A percentile compares a stretch with the other conserved stretches of the same genome.
These are phyloP conservation scores for Okapia johnstoni DNA, from an alignment of 2,113 vertebrate species.

Conservation along the genomic window DNA sequence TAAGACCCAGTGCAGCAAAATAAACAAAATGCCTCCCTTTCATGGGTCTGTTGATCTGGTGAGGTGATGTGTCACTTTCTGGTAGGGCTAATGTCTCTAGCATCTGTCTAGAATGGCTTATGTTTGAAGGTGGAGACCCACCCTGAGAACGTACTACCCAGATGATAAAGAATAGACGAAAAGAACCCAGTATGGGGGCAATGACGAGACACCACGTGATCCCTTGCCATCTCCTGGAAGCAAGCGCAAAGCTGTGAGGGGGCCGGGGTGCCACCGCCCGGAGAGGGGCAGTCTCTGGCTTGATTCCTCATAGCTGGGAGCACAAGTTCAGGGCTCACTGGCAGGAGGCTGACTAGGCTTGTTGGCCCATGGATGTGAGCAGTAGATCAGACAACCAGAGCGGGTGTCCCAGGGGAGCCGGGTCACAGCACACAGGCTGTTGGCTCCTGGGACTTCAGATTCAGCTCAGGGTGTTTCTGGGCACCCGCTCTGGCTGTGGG, in stretches of 20 bases:
- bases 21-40: background rate
- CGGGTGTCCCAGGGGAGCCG: background rate
- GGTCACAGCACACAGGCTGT: background rate
- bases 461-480: background rate
- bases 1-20: background rate
- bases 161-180: background rate
- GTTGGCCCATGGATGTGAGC: background rate
- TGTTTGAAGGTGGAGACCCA: background rate
- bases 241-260: background rate
- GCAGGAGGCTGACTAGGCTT: background rate
- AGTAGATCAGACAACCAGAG: background rate
- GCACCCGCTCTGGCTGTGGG: background rate
- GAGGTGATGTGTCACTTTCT: background rate
- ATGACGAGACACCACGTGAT: accelerated
- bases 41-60: background rate
- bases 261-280: no score
- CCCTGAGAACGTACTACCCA: background rate
- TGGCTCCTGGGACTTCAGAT: background rate
- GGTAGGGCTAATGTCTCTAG: background rate
- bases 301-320: background rate
- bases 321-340: background rate
- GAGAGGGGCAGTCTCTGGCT: background rate
- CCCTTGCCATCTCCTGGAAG: background rate
- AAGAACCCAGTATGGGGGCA: background rate
- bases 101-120: background rate